Evolutionary conservation across 2,113 vertebrate species (phyloP), one percentile per base, ranked within the genome.

Genomic region (Dasyornis broadbenti): DNA sequence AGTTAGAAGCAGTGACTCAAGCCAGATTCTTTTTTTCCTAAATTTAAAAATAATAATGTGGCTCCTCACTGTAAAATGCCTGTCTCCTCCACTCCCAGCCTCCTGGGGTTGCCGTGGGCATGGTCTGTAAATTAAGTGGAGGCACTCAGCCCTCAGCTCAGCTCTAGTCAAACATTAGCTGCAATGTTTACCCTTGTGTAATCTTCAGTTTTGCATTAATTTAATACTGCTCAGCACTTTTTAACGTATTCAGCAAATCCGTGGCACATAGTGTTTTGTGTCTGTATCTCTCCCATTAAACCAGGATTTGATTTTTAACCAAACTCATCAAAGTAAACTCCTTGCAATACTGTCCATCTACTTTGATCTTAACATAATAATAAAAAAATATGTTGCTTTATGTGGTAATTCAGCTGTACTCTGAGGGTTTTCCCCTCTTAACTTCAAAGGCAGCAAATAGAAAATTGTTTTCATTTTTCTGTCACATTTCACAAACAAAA

Each of bases 191-290:
- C 96, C 91, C 97, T 97, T 93, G 96, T 97, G 97, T 97, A 98
- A 98, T 97, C 97, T 97, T 97, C 92, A 95, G 91, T 95, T 98
- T 95, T 98, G 96, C 95, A 95, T 98, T 97, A 96, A 96, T 97
- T 97, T 96, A 95, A 96, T 90, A 77, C 90, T 78, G 72, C 64
- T 97, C 97, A 97, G 97, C 97, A 97, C 81, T 97, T 97, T 92
- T 73, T 71, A 89, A 97, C 89, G 27, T 94, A 94, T 95, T 97
- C 97, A 98, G 97, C 96, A 97, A 97, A 95, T 94, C 90, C 5
- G 0, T 88, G 92, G 96, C 82, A 88, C 75, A 76, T 9, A 76
- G 91, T 39, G 56, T 77, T 96, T 90, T 89, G 73, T 90, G 86
- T 94, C 66, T 93, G 47, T 69, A 94, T 88, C 89, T 96, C 79